phyloP scores from a whole-genome alignment of 2,797 vertebrate genomes.

The Phalloptychus januarius region DNA sequence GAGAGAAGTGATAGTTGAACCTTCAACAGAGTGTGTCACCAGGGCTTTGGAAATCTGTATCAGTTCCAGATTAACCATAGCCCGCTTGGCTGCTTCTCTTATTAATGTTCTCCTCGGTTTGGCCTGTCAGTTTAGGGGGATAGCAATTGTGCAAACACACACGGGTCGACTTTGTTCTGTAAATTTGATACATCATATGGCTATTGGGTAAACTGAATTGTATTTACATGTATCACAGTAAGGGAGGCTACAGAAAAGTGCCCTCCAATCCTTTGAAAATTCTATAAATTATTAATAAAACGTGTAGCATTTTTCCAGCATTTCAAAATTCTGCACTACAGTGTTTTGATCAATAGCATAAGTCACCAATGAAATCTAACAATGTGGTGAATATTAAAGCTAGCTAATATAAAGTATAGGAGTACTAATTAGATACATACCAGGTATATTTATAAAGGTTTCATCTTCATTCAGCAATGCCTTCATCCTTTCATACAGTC shows the following conservation, averaged over 20 bases:
- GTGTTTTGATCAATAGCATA: not conserved
- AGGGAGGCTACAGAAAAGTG: not conserved
- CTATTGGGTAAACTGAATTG: not conserved
- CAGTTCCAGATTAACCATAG: not conserved
- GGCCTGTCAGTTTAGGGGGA: not conserved
- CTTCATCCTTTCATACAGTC: conserved; percentile 78
- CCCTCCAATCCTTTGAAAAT: not conserved
- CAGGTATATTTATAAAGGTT: conserved; percentile 77
- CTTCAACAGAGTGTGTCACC: not conserved
- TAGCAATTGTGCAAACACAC: not conserved
- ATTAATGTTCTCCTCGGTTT: not conserved
- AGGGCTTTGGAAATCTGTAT: not conserved
- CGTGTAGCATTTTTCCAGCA: not conserved
- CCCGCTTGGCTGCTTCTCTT: not conserved
- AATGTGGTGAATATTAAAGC: too few species aligned
- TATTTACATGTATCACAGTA: not conserved
- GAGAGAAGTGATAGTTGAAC: not conserved
- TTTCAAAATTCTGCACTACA: not conserved
- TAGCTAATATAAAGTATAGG: not conserved
- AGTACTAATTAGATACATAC: conserved; percentile 62
- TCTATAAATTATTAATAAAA: not conserved
- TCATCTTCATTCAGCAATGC: conserved; percentile 82
- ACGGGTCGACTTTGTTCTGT: not conserved
- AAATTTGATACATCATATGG: not conserved
- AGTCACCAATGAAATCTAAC: not conserved